These are phyloP conservation scores for Pterocles gutturalis DNA, from an alignment of 2,113 vertebrate species.

Conservation along the genomic window DNA sequence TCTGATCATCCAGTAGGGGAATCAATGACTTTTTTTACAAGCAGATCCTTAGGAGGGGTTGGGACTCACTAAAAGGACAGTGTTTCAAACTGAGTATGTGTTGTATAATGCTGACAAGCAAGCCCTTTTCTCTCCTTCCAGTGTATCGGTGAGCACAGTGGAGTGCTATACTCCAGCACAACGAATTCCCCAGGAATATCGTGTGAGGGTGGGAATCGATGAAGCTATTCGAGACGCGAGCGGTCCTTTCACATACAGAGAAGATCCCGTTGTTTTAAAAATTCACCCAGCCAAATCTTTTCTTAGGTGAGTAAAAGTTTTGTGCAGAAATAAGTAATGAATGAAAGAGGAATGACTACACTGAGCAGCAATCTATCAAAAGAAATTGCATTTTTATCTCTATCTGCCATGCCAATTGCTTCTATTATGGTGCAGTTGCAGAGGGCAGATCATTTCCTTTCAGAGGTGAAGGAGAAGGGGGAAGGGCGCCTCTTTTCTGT, in stretches of 20 bases:
- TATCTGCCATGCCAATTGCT: constrained; percentile 12
- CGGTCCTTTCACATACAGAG: constrained; percentile 84
- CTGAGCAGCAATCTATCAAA: constrained; percentile 15
- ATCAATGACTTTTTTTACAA: not conserved
- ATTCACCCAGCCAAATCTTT: constrained; percentile 94
- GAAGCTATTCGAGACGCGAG: constrained; percentile 76
- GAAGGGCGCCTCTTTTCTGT: not conserved
- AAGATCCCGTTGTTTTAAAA: constrained; percentile 88
- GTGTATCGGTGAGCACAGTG: constrained; percentile 67
- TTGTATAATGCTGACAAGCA: not conserved
- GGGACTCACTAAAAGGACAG: not conserved
- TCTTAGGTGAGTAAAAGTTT: constrained; percentile 84
- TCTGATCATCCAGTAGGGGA: not conserved
- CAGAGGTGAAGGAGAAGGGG: constrained; percentile 42
- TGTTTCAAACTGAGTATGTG: not conserved
- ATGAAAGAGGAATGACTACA: not conserved
- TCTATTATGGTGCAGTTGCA: constrained; percentile 44
- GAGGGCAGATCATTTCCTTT: constrained; percentile 46
- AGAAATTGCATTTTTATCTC: constrained; percentile 59
- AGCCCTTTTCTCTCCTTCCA: constrained; percentile 34
- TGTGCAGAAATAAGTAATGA: not conserved
- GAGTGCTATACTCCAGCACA: constrained; percentile 90
- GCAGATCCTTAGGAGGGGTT: not conserved
- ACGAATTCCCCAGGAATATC: constrained; percentile 72
- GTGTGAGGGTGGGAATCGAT: constrained; percentile 86